Evolutionary conservation across 1,140 invertebrate genomes (phyloP).

Genomic region (Apis florea): DNA sequence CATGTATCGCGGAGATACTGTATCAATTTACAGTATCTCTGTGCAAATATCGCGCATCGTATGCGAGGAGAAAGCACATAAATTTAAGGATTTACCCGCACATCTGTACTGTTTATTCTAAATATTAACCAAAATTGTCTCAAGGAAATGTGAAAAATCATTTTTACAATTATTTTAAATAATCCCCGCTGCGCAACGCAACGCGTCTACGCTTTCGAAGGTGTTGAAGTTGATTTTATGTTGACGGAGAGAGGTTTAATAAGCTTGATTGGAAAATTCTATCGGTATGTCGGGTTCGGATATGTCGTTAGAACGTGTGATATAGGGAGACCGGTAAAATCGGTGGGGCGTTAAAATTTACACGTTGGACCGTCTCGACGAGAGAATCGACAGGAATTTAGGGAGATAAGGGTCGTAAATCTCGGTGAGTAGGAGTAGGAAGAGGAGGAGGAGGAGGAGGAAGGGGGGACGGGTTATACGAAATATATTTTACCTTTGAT

Average conservation of each 20-base stretch:
- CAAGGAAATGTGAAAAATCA: too few species aligned
- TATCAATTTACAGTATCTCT: too few species aligned
- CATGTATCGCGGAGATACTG: too few species aligned
- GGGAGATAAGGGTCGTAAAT: conserved; percentile 5
- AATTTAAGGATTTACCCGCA: too few species aligned
- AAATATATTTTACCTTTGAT: neutral
- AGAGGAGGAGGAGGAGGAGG: too few species aligned
- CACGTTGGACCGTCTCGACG: neutral
- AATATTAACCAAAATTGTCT: too few species aligned
- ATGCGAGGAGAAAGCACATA: too few species aligned
- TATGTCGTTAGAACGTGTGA: neutral
- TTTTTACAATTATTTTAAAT: too few species aligned
- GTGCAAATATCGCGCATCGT: too few species aligned
- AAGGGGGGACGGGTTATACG: neutral
- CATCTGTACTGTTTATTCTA: too few species aligned
- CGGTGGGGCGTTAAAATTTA: neutral
- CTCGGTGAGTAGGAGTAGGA: neutral
- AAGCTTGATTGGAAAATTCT: neutral
- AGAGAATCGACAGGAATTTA: neutral
- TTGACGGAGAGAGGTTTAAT: neutral
- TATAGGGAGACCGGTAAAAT: neutral
- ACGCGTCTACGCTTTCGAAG: neutral
- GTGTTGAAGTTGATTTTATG: neutral
- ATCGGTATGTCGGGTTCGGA: neutral
- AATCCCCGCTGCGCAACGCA: too few species aligned